These are phyloP conservation scores for Acanthochromis polyacanthus DNA, from an alignment of 2,113 vertebrate genomes.

Conservation along the genomic window DNA sequence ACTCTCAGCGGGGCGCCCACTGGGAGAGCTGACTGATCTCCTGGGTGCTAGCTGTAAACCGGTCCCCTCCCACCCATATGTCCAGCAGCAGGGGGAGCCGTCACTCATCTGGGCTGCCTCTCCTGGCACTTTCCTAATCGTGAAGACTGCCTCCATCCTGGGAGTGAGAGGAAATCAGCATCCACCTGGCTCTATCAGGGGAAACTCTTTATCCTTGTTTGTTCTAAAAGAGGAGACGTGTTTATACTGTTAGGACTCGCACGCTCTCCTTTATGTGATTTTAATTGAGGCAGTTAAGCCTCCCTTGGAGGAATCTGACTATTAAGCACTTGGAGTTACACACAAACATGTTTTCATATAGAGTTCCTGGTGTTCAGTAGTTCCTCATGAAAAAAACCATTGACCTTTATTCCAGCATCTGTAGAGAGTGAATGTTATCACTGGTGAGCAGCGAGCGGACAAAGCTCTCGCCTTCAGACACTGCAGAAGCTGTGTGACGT, in stretches of 20 bases:
- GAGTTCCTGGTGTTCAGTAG: constrained; percentile 44
- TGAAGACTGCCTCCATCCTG: constrained; percentile 45
- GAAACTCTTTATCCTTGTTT: constrained; percentile 73
- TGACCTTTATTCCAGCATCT: constrained; percentile 61
- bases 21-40: constrained; percentile 36
- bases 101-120: constrained; percentile 53
- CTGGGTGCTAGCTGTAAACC: constrained; percentile 45
- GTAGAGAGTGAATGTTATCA: constrained; percentile 73
- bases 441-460: constrained; percentile 52
- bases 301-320: constrained; percentile 64
- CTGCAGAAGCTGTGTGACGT: constrained; percentile 17
- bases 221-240: constrained; percentile 62
- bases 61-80: constrained; percentile 65
- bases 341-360: constrained; percentile 56
- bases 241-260: constrained; percentile 58
- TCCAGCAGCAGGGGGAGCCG: constrained; percentile 19
- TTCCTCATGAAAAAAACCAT: constrained; percentile 32
- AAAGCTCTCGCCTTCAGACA: constrained; percentile 41
- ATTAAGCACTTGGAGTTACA: constrained; percentile 56
- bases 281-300: constrained; percentile 78
- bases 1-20: constrained; percentile 4
- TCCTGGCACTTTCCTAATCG: constrained; percentile 52
- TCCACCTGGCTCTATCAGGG: constrained; percentile 58
- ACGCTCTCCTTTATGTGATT: constrained; percentile 71
- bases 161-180: constrained; percentile 52